Evolutionary conservation across 1,140 invertebrate species (phyloP).

Genomic region (Idris sp.): DNA sequence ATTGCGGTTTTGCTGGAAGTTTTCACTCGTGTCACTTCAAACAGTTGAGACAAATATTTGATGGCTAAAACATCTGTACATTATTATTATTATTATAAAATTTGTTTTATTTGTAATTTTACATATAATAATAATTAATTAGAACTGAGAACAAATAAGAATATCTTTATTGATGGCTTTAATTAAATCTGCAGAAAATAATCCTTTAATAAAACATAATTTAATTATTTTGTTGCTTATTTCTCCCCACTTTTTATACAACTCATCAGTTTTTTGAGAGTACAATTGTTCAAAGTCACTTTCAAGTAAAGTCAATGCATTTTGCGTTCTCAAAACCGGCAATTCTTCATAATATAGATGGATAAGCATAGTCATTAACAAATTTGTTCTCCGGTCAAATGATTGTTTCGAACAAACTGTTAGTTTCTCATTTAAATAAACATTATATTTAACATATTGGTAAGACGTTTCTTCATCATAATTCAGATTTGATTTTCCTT

Average conservation of each 20-base stretch:
- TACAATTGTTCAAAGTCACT: slow-evolving; percentile 5
- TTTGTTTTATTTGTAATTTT: too few species aligned
- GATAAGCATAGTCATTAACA: background rate
- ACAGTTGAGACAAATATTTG: slow-evolving; percentile 11
- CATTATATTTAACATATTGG: slow-evolving; percentile 10
- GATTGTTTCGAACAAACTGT: background rate
- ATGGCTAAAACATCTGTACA: slow-evolving; percentile 9
- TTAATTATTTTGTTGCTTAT: background rate
- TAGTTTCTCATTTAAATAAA: background rate
- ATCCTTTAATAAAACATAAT: background rate
- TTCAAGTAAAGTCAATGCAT: background rate
- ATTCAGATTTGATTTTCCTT: too few species aligned
- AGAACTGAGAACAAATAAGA: too few species aligned
- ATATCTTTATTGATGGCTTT: too few species aligned
- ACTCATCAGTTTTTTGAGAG: slow-evolving; percentile 1
- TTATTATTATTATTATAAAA: background rate
- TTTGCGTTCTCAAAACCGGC: background rate
- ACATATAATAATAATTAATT: too few species aligned
- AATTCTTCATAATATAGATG: background rate
- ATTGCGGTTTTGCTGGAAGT: slow-evolving; percentile 3
- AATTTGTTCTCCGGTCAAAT: background rate
- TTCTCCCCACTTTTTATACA: slow-evolving; percentile 3
- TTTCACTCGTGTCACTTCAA: background rate
- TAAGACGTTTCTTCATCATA: background rate
- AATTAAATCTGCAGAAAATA: background rate